Evolutionary conservation across 2,797 vertebrate species (phyloP), one percentile per base, ranked within the genome.

Genomic region (Octomys mimax): DNA sequence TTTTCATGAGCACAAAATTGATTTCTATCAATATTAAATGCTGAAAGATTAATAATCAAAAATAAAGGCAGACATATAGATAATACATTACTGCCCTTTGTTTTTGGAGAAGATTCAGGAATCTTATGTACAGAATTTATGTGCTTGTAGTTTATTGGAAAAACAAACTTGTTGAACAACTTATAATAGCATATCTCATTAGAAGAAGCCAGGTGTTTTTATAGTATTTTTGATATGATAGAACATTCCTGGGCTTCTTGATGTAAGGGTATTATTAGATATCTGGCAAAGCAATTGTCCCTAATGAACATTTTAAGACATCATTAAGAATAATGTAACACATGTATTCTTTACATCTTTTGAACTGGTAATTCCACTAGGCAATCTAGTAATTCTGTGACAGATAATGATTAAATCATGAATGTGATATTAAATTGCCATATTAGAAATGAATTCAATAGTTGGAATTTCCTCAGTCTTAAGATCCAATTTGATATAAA

Each of bases 201-300:
- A 64, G 31, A 83, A 95, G 66, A 94, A 26, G 5, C n/a, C 33
- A 93, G 73, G 39, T 78, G 21, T 8, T 24, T 79, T n/a, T 64
- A 94, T 66, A 89, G 87, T 94, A 70, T 5, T 91, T 5, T 22
- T 39, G 0, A 3, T 81, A 82, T 89, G 24, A 93, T 62, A 54
- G 33, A 90, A 77, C 11, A 28, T 96, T 96, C 62, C 92, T 80
- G 89, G 46, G 64, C 19, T 66, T 81, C n/a, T 94, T 97, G 22
- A 96, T 93, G 94, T 97, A 95, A 86, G 82, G 79, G 6, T 21
- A 92, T 94, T 96, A 86, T 61, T 84, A 57, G 57, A 62, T 83
- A 8, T 66, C 31, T 93, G 87, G 22, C 57, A 94, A 78, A 93
- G 54, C 24, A 84, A 66, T 83, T 96, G 62, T 89, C 70, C 59